Base-by-base conservation (phyloP, 2,113 vertebrate genomes). In the Oreocharis arfaki region DNA sequence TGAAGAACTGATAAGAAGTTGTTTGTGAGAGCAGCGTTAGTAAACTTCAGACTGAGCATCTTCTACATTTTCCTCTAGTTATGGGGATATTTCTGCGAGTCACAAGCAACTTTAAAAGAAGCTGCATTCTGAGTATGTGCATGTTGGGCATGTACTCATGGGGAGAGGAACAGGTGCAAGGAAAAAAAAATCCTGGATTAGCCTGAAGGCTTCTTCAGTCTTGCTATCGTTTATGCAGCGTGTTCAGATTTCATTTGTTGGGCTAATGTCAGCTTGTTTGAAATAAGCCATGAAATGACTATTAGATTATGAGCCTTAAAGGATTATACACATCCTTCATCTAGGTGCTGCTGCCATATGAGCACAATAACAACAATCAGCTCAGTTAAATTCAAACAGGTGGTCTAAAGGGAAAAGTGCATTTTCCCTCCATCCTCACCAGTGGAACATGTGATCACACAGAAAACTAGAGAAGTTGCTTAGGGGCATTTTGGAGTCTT, bases 211-310 rank as follows among this genome's bases (percentile, higher is more conserved):
- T 61, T 64, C 60, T 82, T 90, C 60, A 39, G 26, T 68, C 41
- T 65, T 46, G 17, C 55, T 84, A 11, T 63, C 94, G 37, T 78
- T 90, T 82, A 27, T 46, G 37, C 32, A 71, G 57, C 47, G 41
- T 1, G 3, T 65, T 83, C 26, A 55, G 74, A 56, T 76, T 87
- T 63, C 46, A 64, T 71, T 89, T 71, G 81, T 95, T 91, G 73
- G 3, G 12, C 78, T 83, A 65, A 82, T 53, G 83, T 94, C 91
- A 89, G 46, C 61, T 87, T 91, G 70, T 89, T 97, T 85, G 53
- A 93, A 89, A 94, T 87, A 95, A 93, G 70, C 93, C 82, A 63
- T 95, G 91, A 89, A 94, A 94, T 91, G 46, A 53, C 84, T 91
- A 8, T 89, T 93, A 90, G 84, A 93, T 95, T 91, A 94, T 81